Base-by-base conservation (phyloP, 2,113 vertebrate genomes). In the Thryonomys swinderianus region DNA sequence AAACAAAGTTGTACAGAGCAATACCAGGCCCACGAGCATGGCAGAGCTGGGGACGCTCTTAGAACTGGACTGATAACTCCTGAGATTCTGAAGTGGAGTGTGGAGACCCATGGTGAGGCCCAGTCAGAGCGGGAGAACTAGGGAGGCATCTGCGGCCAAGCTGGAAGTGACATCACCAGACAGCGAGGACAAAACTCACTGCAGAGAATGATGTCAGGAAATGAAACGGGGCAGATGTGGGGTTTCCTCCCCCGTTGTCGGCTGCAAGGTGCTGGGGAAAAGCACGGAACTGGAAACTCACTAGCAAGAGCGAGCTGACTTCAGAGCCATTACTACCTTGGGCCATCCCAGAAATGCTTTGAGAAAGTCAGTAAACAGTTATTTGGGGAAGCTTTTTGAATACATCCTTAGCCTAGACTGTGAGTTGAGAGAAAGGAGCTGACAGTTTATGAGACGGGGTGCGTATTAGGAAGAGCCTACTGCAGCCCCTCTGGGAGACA, bases 341-440 rank as follows among this genome's bases (percentile, higher is more conserved):
- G 61, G 48, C 55, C 62, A 3, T 73, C 87, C 80, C 88, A 59
- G 69, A 94, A 71, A 79, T 0, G 14, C 90, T 93, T 71, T 12
- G 34, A 94, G 93, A 95, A 94, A 96, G 84, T 79, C 95, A 16
- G 94, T 85, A 96, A 98, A 93, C 95, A 94, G 95, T 93, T 95
- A 97, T 97, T 96, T 96, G 93, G 94, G 96, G 87, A 96, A 71
- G 97, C 95, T 93, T 97, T 90, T 45, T 90, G 97, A 97, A 97
- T 73, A 95, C 78, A 97, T 90, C 93, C 93, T 95, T 90, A 93
- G 93, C 91, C 95, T 94, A 96, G 93, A 92, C 94, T 94, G 18
- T 94, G 95, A 96, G 96, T 83, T 93, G 96, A 91, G 86, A 96
- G 93, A 81, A 96, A 92, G 94, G 67, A 96, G 89, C 84, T 96